Percentiles rank a stretch among this genome's conserved stretches.
phyloP scores from a whole-genome alignment of 2,113 vertebrate genomes.

The Pseudorhombus dupliciocellatus region DNA sequence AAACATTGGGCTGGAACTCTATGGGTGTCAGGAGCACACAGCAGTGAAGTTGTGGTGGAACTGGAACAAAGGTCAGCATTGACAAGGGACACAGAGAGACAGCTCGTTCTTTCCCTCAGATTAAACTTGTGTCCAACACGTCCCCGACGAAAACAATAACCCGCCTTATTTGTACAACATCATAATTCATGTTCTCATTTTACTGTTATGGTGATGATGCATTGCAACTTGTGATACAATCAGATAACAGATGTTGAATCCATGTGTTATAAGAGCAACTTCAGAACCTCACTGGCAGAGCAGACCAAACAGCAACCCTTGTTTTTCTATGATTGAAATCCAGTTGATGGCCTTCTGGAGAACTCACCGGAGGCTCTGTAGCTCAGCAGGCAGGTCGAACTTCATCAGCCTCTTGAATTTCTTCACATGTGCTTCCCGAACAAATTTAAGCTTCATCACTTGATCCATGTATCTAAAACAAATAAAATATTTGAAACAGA shows the following conservation, averaged over 20 bases:
- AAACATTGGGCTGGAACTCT: conserved; percentile 21
- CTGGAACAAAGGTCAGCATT: conserved; percentile 56
- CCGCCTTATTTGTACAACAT: no score
- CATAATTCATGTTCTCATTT: no score
- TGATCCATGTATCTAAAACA: conserved; percentile 88
- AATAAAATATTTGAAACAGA: not conserved
- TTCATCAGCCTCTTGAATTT: conserved; percentile 86
- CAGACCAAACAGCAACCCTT: not conserved
- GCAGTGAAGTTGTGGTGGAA: conserved; percentile 28
- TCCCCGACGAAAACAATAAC: no score
- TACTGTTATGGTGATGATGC: no score
- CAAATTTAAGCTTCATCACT: conserved; percentile 85
- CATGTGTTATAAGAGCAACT: not conserved
- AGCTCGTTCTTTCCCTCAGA: not conserved
- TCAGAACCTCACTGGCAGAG: not conserved
- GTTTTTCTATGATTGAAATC: not conserved
- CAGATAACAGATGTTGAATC: not conserved
- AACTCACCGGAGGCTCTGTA: conserved; percentile 86
- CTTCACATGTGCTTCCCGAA: conserved; percentile 77
- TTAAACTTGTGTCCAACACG: not conserved
- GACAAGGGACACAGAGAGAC: not conserved
- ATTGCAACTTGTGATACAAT: not conserved
- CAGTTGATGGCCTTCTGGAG: not conserved
- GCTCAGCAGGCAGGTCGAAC: conserved; percentile 85
- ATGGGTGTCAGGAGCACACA: conserved; percentile 4